Conservation (phyloP, 2,888 invertebrate species). For the Eupelmus urozonus region DNA sequence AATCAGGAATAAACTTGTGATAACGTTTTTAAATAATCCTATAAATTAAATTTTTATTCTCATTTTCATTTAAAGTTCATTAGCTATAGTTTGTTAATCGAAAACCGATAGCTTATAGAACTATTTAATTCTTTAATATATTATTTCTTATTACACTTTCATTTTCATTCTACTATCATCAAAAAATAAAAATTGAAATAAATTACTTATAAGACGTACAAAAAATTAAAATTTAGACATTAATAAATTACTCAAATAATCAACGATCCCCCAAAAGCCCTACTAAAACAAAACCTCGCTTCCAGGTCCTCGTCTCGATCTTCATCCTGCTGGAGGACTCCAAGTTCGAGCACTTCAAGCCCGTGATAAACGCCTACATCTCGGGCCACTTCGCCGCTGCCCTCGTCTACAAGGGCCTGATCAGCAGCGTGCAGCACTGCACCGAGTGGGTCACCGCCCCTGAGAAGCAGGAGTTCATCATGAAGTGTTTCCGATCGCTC, state of each 20-base stretch:
- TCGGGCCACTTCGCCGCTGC: slow-evolving; percentile 96
- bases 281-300: no score
- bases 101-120: neutral
- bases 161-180: neutral
- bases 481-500: slow-evolving; percentile 92
- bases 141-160: neutral
- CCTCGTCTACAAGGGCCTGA: slow-evolving; percentile 93
- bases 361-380: slow-evolving; percentile 95
- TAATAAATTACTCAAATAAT: no score
- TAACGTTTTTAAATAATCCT: neutral
- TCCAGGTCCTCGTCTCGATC: slow-evolving; percentile 92
- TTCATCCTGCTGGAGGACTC: slow-evolving; percentile 93
- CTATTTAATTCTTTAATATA: neutral
- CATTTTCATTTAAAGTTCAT: neutral
- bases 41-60: neutral
- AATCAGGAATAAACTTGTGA: no score
- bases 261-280: no score
- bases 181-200: neutral
- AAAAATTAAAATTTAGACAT: no score
- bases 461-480: slow-evolving; percentile 92
- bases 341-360: slow-evolving; percentile 95
- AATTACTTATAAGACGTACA: no score
- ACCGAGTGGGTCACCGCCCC: slow-evolving; percentile 91
- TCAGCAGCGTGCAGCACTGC: slow-evolving; percentile 93
- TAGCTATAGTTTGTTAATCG: neutral